A percentile compares a stretch with the other conserved stretches of the same genome.
Evolutionary conservation across 1,140 invertebrate species (phyloP).

Genomic region (Pachyrhynchus sulphureomaculatus): DNA sequence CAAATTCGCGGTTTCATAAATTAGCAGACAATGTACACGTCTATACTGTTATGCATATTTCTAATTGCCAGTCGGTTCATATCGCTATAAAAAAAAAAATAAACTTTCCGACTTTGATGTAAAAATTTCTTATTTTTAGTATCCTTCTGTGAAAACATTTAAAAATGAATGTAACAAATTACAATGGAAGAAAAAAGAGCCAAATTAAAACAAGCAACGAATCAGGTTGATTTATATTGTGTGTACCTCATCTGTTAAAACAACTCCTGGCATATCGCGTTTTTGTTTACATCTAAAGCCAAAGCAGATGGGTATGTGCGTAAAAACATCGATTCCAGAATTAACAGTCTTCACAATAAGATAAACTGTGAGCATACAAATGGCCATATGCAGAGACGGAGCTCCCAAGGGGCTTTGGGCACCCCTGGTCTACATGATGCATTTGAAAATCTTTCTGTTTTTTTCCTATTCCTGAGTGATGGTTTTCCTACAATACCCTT

Average conservation of each 20-base stretch:
- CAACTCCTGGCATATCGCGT: slow-evolving; percentile 8
- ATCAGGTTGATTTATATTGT: slow-evolving; percentile 15
- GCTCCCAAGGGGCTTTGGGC: too few species aligned
- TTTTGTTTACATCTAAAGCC: slow-evolving; percentile 10
- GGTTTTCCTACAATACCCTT: too few species aligned
- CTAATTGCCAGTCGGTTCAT: too few species aligned
- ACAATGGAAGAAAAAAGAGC: slow-evolving; percentile 2
- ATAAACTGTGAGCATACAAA: slow-evolving; percentile 19
- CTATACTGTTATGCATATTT: too few species aligned
- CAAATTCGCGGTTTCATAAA: too few species aligned
- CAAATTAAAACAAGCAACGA: slow-evolving; percentile 7
- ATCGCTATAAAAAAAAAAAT: too few species aligned
- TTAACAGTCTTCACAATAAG: neutral
- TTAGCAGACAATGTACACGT: too few species aligned
- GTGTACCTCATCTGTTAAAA: slow-evolving; percentile 13
- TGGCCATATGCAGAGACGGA: neutral
- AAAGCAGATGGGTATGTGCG: slow-evolving; percentile 10
- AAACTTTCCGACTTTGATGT: too few species aligned
- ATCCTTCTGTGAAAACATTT: neutral
- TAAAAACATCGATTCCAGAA: slow-evolving; percentile 14
- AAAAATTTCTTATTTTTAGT: too few species aligned
- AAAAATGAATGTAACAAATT: slow-evolving; percentile 4
- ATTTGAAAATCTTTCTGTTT: too few species aligned
- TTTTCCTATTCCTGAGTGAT: too few species aligned
- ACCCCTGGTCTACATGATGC: too few species aligned